phyloP scores from a whole-genome alignment of 2,113 vertebrate genomes.

The Microtus oregoni region DNA sequence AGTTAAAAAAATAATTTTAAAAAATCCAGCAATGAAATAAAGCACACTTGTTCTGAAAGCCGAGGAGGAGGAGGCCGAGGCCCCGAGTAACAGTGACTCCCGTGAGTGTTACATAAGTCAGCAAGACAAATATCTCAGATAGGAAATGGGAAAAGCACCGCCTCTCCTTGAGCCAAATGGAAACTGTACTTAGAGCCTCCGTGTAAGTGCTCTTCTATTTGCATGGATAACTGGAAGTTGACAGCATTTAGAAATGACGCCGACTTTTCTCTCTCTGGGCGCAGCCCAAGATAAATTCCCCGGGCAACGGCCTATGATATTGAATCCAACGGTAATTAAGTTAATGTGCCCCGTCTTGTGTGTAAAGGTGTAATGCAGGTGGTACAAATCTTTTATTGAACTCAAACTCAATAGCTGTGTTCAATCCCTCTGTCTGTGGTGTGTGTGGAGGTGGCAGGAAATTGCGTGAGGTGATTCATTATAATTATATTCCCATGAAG shows the following conservation, averaged over 20 bases:
- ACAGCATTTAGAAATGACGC: slow-evolving; percentile 73
- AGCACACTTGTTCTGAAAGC: slow-evolving; percentile 28
- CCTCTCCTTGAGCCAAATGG: slow-evolving; percentile 43
- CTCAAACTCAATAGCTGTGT: slow-evolving; percentile 68
- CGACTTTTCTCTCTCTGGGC: slow-evolving; percentile 5
- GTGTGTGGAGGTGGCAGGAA: slow-evolving; percentile 58
- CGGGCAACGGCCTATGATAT: slow-evolving; percentile 72
- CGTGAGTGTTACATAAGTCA: background rate
- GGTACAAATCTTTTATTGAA: slow-evolving; percentile 76
- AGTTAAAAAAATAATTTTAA: slow-evolving; percentile 18
- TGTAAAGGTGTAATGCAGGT: slow-evolving; percentile 71
- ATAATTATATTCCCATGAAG: slow-evolving; percentile 55
- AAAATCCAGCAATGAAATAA: slow-evolving; percentile 5
- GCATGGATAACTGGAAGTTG: slow-evolving; percentile 72
- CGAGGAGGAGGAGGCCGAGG: background rate
- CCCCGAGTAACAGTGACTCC: background rate
- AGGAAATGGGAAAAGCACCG: slow-evolving; percentile 45
- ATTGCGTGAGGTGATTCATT: slow-evolving; percentile 48
- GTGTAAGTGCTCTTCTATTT: slow-evolving; percentile 59
- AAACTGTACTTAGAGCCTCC: slow-evolving; percentile 54
- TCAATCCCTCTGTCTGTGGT: slow-evolving; percentile 64
- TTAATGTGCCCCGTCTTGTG: slow-evolving; percentile 68
- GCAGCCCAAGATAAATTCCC: slow-evolving; percentile 69
- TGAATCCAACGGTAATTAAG: slow-evolving; percentile 74
- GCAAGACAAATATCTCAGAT: slow-evolving; percentile 55